A percentile compares a stretch with the other conserved stretches of the same genome.
These are phyloP conservation scores for Paracyprichromis sp. DNA, from an alignment of 2,113 vertebrate genomes.

Conservation along the genomic window DNA sequence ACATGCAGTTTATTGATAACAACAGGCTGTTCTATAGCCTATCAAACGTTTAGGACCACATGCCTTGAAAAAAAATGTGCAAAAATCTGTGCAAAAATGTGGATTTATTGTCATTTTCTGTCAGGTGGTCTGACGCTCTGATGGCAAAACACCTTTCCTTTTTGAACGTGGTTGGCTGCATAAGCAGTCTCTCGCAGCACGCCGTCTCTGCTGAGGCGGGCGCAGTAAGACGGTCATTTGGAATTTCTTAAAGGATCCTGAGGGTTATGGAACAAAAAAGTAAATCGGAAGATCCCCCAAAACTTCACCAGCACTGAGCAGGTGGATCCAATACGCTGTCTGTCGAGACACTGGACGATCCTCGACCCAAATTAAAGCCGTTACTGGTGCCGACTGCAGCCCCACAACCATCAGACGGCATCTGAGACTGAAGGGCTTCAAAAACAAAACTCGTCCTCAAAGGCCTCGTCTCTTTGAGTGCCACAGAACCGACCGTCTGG, in stretches of 20 bases:
- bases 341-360: fast-evolving
- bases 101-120: not conserved
- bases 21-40: not conserved
- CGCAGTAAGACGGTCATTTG: not conserved
- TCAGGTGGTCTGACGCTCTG: fast-evolving
- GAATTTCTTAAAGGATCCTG: not conserved
- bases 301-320: not conserved
- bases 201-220: not conserved
- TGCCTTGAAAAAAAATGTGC: not conserved
- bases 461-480: not conserved
- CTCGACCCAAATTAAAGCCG: not conserved
- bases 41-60: not conserved
- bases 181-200: not conserved
- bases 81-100: not conserved
- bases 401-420: not conserved
- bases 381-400: not conserved
- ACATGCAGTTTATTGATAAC: not conserved
- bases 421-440: not conserved
- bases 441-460: not conserved
- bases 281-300: fast-evolving
- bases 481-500: not conserved
- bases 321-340: not conserved
- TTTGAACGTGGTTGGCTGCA: fast-evolving
- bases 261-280: not conserved
- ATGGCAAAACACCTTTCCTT: not conserved